A percentile compares a stretch with the other conserved stretches of the same genome.
These are phyloP conservation scores for Sebastes vulpes DNA, from an alignment of 2,797 vertebrate genomes.

Conservation along the genomic window DNA sequence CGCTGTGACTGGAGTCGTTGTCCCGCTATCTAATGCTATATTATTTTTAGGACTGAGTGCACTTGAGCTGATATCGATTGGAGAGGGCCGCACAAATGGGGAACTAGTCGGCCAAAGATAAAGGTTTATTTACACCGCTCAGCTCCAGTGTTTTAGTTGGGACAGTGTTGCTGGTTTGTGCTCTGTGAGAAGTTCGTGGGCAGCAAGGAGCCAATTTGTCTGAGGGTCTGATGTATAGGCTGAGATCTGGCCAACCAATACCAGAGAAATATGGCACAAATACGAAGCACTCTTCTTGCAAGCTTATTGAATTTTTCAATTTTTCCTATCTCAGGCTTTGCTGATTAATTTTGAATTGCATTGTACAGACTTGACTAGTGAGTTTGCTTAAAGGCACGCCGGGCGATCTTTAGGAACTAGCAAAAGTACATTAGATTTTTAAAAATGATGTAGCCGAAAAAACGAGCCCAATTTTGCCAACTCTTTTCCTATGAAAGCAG, in stretches of 20 bases:
- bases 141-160: constrained; percentile 33
- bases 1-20: constrained; percentile 66
- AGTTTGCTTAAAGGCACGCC: neutral
- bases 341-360: neutral
- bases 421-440: too few species aligned
- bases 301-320: constrained; percentile 25
- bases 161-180: constrained; percentile 17
- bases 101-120: constrained; percentile 68
- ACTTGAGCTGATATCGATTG: constrained; percentile 77
- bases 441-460: too few species aligned
- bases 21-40: constrained; percentile 80
- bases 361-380: neutral
- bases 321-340: neutral
- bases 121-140: constrained; percentile 35
- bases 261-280: constrained; percentile 4
- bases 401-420: too few species aligned
- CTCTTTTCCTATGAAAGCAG: too few species aligned
- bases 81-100: constrained; percentile 63
- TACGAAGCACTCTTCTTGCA: neutral
- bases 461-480: too few species aligned
- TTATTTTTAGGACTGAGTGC: constrained; percentile 81
- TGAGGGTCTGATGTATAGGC: constrained; percentile 21
- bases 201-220: constrained; percentile 29
- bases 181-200: constrained; percentile 14
- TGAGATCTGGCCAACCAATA: neutral